Conservation (phyloP, 2,888 invertebrate genomes). For the Cheilosia grossa region DNA sequence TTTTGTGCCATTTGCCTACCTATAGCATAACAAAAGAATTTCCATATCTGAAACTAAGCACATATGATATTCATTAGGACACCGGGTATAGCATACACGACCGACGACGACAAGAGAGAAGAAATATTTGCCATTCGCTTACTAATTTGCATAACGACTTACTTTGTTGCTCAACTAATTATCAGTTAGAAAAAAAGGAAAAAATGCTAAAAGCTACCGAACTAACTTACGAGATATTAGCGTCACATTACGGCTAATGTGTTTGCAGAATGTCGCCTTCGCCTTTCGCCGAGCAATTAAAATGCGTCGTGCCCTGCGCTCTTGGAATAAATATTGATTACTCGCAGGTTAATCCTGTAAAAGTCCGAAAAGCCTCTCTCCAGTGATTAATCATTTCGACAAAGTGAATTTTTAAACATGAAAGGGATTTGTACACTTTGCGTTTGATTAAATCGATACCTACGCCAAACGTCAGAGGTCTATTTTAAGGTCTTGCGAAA, state of each 20-base stretch:
- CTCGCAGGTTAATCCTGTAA: neutral
- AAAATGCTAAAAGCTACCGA: conserved; percentile 15
- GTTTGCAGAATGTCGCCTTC: conserved; percentile 10
- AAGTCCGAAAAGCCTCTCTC: neutral
- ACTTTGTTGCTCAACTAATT: conserved; percentile 57
- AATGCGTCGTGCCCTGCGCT: neutral
- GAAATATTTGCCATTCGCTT: conserved; percentile 46
- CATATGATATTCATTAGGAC: conserved; percentile 46
- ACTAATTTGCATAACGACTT: conserved; percentile 68
- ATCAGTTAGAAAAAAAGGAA: conserved; percentile 36
- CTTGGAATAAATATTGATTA: conserved; percentile 7
- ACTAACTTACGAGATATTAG: conserved; percentile 19
- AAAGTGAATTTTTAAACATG: conserved; percentile 25
- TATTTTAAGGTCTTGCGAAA: conserved; percentile 48
- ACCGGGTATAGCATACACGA: neutral
- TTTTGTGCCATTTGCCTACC: conserved; percentile 2
- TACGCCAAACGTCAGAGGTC: conserved; percentile 21
- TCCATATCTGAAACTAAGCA: conserved; percentile 34
- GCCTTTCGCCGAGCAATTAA: neutral
- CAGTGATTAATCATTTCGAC: conserved; percentile 26
- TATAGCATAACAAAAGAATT: conserved; percentile 28
- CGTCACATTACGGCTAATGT: conserved; percentile 27
- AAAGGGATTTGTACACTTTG: conserved; percentile 24
- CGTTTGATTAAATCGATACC: conserved; percentile 20
- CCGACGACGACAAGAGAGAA: conserved; percentile 1